Base-by-base conservation (phyloP, 2,888 invertebrate species). In the Andrena trimmerana region DNA sequence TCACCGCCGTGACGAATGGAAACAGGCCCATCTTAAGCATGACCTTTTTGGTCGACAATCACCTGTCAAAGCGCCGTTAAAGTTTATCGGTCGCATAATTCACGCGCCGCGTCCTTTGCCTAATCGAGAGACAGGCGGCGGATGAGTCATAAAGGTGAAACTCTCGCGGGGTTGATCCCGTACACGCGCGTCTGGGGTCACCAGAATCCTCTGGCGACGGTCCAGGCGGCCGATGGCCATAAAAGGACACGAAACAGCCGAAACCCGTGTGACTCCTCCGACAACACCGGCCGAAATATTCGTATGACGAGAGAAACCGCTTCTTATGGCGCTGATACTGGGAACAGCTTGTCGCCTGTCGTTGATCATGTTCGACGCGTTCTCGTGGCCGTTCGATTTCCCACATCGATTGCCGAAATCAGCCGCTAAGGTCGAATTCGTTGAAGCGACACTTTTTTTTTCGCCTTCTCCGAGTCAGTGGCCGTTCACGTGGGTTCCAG, bases 161-260 rank as follows among this genome's bases (percentile, higher is more conserved):
- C 48, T 42, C 42, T 62, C 36, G 66, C 52, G 27, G 62, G 68
- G 74, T 57, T 63, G 62, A 68, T 42, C 48, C 31, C 27, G 70
- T 16, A 2, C 24, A 24, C 27, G 36, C 52, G 7, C 7, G 42
- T 54, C 67, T 65, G 75, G 78, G 75, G 54, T 72, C 78, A 65
- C 63, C 71, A n/a, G 59, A 78, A 83, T 75, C 66, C 68, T 72
- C 59, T 71, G 69, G 31, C 42, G 73, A n/a, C 52, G 24, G 50
- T 60, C 54, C 60, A 24, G 59, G 33, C 77, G 31, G 57, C 6
- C 62, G 71, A 63, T 83, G 65, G 7, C 84, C 79, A 48, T 79
- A 83, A 78, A 84, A 70, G 79, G 84, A 24, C 83, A 75, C 71
- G 78, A 74, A 69, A 75, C 83, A 65, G 84, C 79, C 84, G 78